A percentile compares a stretch with the other conserved stretches of the same genome.
Evolutionary conservation across 53 echinoderm and acorn worm species (phyloP).

Genomic region (Temnopleurus reevesii): DNA sequence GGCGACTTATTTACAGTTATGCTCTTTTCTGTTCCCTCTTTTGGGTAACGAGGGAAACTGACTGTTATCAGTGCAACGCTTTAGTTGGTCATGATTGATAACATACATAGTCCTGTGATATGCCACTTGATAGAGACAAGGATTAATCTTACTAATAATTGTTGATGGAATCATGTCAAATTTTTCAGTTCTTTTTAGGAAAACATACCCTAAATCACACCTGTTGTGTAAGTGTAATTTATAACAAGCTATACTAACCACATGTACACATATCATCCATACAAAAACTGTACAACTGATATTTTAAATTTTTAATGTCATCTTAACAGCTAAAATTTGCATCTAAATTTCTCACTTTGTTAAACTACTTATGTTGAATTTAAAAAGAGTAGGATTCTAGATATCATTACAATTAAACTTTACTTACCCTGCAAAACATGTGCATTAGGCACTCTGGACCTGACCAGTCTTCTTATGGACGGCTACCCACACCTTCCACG

Average conservation of each 20-base stretch:
- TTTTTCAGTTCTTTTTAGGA: no score
- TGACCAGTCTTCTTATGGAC: neutral
- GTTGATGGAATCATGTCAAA: no score
- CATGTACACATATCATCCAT: no score
- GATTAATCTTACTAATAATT: constrained; percentile 32
- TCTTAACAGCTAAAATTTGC: no score
- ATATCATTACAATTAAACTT: neutral
- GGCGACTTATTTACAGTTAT: neutral
- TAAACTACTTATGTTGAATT: no score
- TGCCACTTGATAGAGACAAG: constrained; percentile 40
- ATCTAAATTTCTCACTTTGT: no score
- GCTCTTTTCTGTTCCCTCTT: neutral
- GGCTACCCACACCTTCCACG: neutral
- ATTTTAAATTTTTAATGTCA: no score
- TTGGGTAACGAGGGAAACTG: neutral
- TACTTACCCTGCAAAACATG: neutral
- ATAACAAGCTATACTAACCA: no score
- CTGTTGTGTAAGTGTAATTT: no score
- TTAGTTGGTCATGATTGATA: constrained; percentile 57
- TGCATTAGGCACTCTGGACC: neutral
- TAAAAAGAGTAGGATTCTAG: no score
- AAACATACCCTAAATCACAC: no score
- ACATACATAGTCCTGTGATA: constrained; percentile 11
- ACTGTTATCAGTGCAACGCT: constrained; percentile 27
- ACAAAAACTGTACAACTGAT: no score